Percentiles rank a stretch among this genome's conserved stretches.
phyloP scores from a whole-genome alignment of 2,888 invertebrate species.

The Brachypterus glaber region DNA sequence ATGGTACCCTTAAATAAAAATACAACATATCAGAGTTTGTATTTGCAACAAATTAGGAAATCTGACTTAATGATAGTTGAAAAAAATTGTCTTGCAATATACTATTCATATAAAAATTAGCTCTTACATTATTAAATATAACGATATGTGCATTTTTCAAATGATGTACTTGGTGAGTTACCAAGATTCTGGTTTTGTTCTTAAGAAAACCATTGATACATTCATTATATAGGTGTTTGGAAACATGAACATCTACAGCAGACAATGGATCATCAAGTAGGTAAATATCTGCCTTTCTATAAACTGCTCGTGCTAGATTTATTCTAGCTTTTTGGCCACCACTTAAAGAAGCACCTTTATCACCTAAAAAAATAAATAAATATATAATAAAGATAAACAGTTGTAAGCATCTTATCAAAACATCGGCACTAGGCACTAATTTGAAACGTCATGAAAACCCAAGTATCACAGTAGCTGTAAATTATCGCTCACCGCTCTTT shows the following conservation, averaged over 20 bases:
- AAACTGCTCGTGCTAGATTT: slow-evolving; percentile 59
- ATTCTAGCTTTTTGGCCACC: slow-evolving; percentile 76
- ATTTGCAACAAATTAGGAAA: no score
- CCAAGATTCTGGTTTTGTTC: slow-evolving; percentile 62
- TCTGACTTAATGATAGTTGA: no score
- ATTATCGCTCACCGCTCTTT: no score
- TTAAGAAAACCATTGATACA: slow-evolving; percentile 61
- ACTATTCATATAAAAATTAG: no score
- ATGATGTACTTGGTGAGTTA: slow-evolving; percentile 83
- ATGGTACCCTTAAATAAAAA: slow-evolving; percentile 38
- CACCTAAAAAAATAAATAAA: slow-evolving; percentile 55
- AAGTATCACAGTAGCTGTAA: no score
- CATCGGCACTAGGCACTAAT: no score
- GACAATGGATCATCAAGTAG: slow-evolving; percentile 76
- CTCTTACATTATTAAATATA: slow-evolving; percentile 53
- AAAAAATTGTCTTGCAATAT: no score
- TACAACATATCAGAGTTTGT: slow-evolving; percentile 1
- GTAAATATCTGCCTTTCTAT: slow-evolving; percentile 66
- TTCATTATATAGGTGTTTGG: slow-evolving; percentile 66
- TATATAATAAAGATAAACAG: no score
- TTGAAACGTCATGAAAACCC: no score
- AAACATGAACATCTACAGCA: slow-evolving; percentile 77
- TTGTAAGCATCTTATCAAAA: no score
- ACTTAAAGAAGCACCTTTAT: slow-evolving; percentile 65
- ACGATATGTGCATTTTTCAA: slow-evolving; percentile 57